Conservation (phyloP, 2,113 vertebrate species). For the Nycticryphes semicollaris region DNA sequence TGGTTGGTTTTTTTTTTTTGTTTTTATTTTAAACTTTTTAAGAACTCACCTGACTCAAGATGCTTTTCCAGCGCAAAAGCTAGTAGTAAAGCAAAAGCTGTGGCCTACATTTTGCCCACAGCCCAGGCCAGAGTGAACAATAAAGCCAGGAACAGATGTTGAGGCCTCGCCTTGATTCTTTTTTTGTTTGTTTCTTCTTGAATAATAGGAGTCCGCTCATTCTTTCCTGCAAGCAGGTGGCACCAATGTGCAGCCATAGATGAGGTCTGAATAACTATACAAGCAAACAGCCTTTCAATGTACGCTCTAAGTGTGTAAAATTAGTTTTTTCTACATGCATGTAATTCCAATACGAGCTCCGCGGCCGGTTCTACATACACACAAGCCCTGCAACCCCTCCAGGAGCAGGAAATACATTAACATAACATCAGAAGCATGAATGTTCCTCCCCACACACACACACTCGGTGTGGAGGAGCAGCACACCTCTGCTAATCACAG, state of each 20-base stretch:
- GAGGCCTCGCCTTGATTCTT: background rate
- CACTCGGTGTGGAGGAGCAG: background rate
- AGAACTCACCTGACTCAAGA: background rate
- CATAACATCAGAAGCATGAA: background rate
- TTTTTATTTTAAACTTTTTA: background rate
- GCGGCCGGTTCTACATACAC: background rate
- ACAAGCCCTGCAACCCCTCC: background rate
- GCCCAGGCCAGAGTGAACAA: background rate
- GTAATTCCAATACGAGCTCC: background rate
- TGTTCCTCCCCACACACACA: background rate
- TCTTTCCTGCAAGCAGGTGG: slow-evolving; percentile 58
- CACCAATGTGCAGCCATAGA: slow-evolving; percentile 56
- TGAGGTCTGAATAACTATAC: slow-evolving; percentile 22
- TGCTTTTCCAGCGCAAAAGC: background rate
- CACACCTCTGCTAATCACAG: slow-evolving; percentile 36
- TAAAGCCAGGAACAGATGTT: slow-evolving; percentile 57
- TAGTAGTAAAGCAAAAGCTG: background rate
- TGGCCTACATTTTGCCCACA: slow-evolving; percentile 28
- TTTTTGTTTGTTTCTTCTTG: background rate
- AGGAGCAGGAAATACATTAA: background rate
- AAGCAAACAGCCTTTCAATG: background rate
- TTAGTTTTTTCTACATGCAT: background rate
- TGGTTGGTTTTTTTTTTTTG: background rate
- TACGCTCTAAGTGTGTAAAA: background rate
- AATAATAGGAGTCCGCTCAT: background rate